Evolutionary conservation across 2,113 vertebrate species (phyloP).

Genomic region (Gavialis gangeticus): DNA sequence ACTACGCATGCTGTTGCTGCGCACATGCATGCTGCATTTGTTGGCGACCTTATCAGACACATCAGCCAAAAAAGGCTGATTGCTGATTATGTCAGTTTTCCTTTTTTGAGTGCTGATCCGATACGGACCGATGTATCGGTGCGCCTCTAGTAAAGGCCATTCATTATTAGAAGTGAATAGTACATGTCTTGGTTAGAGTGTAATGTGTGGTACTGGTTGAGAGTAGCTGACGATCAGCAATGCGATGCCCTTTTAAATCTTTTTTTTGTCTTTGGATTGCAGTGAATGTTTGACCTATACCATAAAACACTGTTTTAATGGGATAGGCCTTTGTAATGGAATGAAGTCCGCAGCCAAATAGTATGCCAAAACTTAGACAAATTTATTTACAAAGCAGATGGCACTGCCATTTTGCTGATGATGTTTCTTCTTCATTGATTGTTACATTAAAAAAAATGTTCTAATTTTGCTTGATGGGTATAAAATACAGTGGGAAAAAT

Average conservation of each 20-base stretch:
- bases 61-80: too few species aligned
- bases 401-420: background rate
- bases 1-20: too few species aligned
- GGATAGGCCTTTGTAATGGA: accelerated
- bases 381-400: background rate
- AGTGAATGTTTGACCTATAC: background rate
- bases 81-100: too few species aligned
- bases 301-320: background rate
- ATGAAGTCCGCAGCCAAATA: background rate
- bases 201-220: background rate
- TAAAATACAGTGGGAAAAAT: background rate
- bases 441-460: background rate
- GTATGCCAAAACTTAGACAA: background rate
- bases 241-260: background rate
- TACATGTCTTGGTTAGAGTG: background rate
- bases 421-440: background rate
- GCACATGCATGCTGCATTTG: too few species aligned
- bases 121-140: too few species aligned
- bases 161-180: background rate
- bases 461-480: background rate
- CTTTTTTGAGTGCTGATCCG: too few species aligned
- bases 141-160: too few species aligned
- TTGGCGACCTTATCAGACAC: too few species aligned
- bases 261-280: background rate
- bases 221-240: background rate